Conservation (phyloP, 2,797 vertebrate genomes). For the Brachymystax lenok region DNA sequence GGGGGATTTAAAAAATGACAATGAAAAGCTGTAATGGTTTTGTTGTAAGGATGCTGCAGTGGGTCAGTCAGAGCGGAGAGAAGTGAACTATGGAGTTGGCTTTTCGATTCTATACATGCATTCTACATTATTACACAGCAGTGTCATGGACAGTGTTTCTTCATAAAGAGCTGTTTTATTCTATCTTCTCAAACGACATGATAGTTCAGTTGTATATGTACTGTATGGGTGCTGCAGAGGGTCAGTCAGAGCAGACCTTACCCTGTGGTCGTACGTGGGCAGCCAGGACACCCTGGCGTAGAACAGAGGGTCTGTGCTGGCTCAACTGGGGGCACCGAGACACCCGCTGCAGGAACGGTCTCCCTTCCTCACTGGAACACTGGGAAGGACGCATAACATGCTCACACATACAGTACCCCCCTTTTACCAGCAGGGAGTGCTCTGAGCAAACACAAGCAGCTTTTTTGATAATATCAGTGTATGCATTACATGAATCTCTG, state of each 20-base stretch:
- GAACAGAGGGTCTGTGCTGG: conserved; percentile 53
- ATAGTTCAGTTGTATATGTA: background rate
- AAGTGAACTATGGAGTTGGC: too few relatives aligned
- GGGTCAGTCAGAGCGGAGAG: too few relatives aligned
- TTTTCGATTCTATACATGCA: too few relatives aligned
- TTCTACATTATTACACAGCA: too few relatives aligned
- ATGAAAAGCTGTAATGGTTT: too few relatives aligned
- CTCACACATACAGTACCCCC: background rate
- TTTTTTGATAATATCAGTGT: background rate
- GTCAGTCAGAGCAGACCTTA: background rate
- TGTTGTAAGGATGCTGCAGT: too few relatives aligned
- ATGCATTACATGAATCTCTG: background rate
- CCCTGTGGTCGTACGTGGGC: background rate
- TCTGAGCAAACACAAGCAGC: background rate
- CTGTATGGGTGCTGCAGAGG: background rate
- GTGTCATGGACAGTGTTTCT: background rate
- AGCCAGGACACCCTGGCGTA: conserved; percentile 42
- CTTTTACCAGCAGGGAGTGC: conserved; percentile 6
- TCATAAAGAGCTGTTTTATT: background rate
- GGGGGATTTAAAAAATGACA: too few relatives aligned
- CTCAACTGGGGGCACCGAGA: conserved; percentile 21
- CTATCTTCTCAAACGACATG: too few relatives aligned
- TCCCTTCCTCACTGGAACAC: conserved; percentile 33
- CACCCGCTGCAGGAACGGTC: conserved; percentile 28
- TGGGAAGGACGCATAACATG: background rate